Base-by-base conservation (phyloP, 2,888 invertebrate species). In the Ectropis crepuscularia region DNA sequence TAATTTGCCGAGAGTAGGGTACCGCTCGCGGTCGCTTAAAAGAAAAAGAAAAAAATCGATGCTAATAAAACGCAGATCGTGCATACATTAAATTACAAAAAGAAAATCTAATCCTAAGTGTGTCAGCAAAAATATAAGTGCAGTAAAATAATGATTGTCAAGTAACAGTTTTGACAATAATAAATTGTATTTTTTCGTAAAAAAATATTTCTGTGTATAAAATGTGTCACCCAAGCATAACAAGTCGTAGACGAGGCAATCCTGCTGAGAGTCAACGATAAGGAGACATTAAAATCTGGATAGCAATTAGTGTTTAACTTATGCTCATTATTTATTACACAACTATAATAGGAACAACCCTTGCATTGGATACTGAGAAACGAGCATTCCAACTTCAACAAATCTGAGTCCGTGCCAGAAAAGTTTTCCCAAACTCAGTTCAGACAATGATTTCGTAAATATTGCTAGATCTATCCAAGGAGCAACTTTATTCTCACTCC, bases 201-300 rank as follows among this genome's bases (percentile, higher is more conserved):
- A 91, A 92, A 92, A 92, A 92, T 90, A 90, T 89, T 89, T 90
- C 87, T 90, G 89, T 90, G 83, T 91, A 90, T 92, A 92, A 90
- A 92, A 90, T 89, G 90, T 89, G 88, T 90, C 83, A 89, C 83
- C 79, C 82, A 87, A 88, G 89, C 84, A 84, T 89, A 92, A 92
- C 91, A 90, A 88, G 81, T 74, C 77, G 79, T 79, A 68, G 77
- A 77, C 75, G 75, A 75, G 70, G 74, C 74, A 79, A 83, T 80
- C 82, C 78, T 75, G 83, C 79, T 81, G 79, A 82, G 83, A 59
- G 67, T 55, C 55, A 64, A 54, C 62, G 61, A 42, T 49, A 54
- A 28, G 16, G 16, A 28, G 16, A 28, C 16, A 28, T 28, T 28
- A 61, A 62, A 65, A 60, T 54, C 41, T 68, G 65, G 71, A 65